Conservation (phyloP, 2,113 vertebrate genomes). For the Barbus barbus region DNA sequence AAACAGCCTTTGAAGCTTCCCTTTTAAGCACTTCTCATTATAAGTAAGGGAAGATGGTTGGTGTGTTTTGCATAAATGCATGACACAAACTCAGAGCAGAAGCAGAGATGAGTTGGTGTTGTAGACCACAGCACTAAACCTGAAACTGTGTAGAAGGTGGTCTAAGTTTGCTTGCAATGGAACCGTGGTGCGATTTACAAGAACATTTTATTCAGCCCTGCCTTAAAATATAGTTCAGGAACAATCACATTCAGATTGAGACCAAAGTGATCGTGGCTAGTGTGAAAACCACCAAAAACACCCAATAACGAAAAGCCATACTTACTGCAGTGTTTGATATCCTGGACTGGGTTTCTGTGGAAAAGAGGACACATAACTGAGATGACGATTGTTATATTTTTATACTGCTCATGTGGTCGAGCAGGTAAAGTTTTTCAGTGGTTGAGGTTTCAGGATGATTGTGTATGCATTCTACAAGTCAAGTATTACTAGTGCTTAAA, state of each 20-base stretch:
- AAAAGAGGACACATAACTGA: neutral
- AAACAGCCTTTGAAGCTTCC: too few relatives aligned
- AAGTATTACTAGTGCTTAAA: neutral
- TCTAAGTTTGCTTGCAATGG: neutral
- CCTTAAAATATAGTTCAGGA: neutral
- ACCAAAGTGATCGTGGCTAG: neutral
- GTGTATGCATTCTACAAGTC: neutral
- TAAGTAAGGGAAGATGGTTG: too few relatives aligned
- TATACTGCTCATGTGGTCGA: too few relatives aligned
- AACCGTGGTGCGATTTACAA: neutral
- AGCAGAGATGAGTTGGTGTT: neutral
- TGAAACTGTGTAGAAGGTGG: neutral
- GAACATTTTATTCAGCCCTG: neutral
- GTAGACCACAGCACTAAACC: neutral
- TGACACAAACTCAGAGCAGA: too few relatives aligned
- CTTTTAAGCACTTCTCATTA: too few relatives aligned
- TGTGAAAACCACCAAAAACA: neutral
- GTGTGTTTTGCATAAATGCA: too few relatives aligned
- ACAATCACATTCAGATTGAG: neutral
- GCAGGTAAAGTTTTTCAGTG: too few relatives aligned
- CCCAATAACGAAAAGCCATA: neutral
- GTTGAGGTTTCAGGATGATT: neutral
- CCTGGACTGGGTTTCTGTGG: neutral
- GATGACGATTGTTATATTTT: neutral
- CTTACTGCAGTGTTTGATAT: neutral